A percentile compares a stretch with the other conserved stretches of the same genome.
Conservation (phyloP, 2,888 invertebrate genomes). For the Panopea generosa region DNA sequence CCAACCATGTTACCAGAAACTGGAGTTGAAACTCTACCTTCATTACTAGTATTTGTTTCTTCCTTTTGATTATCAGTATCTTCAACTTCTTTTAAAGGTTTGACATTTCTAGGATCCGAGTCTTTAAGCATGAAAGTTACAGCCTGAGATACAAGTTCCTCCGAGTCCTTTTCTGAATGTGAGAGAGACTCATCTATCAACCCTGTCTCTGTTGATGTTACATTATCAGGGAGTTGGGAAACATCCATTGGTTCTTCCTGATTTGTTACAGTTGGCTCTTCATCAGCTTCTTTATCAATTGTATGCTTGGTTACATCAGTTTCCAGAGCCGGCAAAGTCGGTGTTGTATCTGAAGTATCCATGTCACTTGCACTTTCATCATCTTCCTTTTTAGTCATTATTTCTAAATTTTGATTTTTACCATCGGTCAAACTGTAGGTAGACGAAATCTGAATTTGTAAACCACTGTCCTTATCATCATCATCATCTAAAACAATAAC, state of each 20-base stretch:
- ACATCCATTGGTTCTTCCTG: too few species aligned
- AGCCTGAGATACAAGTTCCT: slow-evolving; percentile 24
- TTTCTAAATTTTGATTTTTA: slow-evolving; percentile 8
- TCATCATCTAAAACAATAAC: slow-evolving; percentile 55
- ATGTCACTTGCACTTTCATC: background rate
- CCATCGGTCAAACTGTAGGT: slow-evolving; percentile 52
- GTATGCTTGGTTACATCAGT: too few species aligned
- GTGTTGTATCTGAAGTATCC: background rate
- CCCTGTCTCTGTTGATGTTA: background rate
- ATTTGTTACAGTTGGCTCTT: too few species aligned
- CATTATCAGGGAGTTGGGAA: slow-evolving; percentile 5
- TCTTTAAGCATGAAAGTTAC: slow-evolving; percentile 24
- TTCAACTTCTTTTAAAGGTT: background rate
- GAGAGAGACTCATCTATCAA: slow-evolving; percentile 21
- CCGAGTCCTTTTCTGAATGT: slow-evolving; percentile 23
- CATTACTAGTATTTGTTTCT: too few species aligned
- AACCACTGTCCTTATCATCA: slow-evolving; percentile 18
- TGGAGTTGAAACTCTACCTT: too few species aligned
- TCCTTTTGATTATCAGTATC: background rate
- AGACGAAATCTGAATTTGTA: slow-evolving; percentile 44
- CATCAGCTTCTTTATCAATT: too few species aligned
- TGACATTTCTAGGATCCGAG: slow-evolving; percentile 12
- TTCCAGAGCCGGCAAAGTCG: too few species aligned
- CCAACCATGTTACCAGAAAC: background rate
- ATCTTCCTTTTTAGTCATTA: background rate